A percentile compares a stretch with the other conserved stretches of the same genome.
Conservation (phyloP, 2,113 vertebrate genomes). For the human (Homo sapiens) region DNA sequence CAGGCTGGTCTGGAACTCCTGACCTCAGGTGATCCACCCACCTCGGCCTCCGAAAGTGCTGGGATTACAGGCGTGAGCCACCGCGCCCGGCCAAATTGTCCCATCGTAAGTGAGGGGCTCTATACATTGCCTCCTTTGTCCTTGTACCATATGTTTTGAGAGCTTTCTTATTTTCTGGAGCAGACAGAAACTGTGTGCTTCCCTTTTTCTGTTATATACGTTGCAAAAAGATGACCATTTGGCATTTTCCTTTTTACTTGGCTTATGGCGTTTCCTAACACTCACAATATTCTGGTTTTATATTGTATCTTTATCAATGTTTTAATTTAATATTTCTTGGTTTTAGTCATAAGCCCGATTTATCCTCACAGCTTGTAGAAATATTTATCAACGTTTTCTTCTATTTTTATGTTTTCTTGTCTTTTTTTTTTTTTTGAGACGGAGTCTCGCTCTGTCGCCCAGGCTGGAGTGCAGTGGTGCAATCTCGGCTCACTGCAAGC, state of each 20-base stretch:
- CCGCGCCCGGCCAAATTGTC: background rate
- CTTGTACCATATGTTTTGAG: background rate
- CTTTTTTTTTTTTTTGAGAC: background rate
- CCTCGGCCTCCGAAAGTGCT: too few species aligned
- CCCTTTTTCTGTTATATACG: background rate
- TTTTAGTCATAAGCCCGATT: background rate
- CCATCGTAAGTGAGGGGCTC: background rate
- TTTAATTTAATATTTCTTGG: background rate
- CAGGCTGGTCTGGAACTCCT: too few species aligned
- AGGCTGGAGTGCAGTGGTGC: fast-evolving
- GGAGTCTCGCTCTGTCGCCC: too few species aligned
- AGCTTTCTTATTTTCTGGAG: background rate
- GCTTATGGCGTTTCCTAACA: background rate
- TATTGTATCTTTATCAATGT: background rate
- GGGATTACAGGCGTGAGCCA: too few species aligned
- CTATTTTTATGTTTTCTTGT: background rate
- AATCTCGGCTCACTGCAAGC: too few species aligned
- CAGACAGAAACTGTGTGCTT: background rate
- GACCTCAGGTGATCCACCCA: too few species aligned
- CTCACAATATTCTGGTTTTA: background rate
- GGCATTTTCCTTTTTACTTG: background rate
- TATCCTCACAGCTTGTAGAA: background rate
- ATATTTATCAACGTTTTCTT: background rate
- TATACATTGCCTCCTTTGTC: background rate
- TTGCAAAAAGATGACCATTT: background rate